These are phyloP conservation scores for Dasysyrphus tricinctus DNA, from an alignment of 2,888 invertebrate genomes.

Conservation along the genomic window DNA sequence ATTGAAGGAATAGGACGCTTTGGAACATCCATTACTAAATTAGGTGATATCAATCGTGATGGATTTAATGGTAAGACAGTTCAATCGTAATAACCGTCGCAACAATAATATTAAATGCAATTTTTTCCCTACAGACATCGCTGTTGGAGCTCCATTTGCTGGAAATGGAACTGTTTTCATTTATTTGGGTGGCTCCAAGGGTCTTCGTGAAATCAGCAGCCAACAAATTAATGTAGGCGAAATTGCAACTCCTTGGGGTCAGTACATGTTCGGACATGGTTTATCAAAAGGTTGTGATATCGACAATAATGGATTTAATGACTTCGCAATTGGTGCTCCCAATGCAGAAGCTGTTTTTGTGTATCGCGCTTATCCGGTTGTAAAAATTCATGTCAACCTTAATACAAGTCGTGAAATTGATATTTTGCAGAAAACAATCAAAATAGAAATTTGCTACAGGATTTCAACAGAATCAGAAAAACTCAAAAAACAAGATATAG, in stretches of 20 bases:
- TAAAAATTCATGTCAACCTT: conserved; percentile 80
- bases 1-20: conserved; percentile 81
- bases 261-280: conserved; percentile 82
- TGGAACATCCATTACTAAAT: conserved; percentile 80
- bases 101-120: neutral
- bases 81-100: no score
- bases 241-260: conserved; percentile 78
- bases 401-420: conserved; percentile 82
- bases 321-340: conserved; percentile 84
- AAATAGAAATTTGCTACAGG: conserved; percentile 80
- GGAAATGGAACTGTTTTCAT: conserved; percentile 87
- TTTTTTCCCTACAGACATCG: conserved; percentile 84
- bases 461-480: conserved; percentile 78
- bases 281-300: conserved; percentile 84
- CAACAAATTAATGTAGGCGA: conserved; percentile 82
- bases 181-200: conserved; percentile 83
- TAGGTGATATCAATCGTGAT: conserved; percentile 88
- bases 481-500: conserved; percentile 79
- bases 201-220: conserved; percentile 81
- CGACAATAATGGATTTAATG: conserved; percentile 82
- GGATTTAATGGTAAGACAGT: conserved; percentile 85
- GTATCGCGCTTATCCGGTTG: conserved; percentile 83
- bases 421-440: conserved; percentile 81
- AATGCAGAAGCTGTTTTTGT: conserved; percentile 83
- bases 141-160: conserved; percentile 88